Base-by-base conservation (phyloP, 92 coral and sea anemone genomes). In the Paramuricea clavata region DNA sequence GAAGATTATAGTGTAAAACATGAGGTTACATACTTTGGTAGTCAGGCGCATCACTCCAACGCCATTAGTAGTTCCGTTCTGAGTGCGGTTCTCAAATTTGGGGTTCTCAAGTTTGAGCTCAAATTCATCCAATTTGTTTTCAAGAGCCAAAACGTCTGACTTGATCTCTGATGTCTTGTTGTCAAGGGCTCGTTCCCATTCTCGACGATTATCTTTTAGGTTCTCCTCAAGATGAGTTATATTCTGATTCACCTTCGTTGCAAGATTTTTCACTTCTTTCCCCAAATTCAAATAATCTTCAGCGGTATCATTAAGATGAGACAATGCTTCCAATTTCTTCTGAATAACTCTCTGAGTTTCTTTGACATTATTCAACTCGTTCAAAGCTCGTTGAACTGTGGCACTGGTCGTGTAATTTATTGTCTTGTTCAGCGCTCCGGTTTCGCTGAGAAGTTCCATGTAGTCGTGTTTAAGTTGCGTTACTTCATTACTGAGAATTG, bases 271-370 rank as follows among this genome's bases (percentile, higher is more conserved):
- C 1, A 72, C 52, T 25, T 42, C 57, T 72, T 72, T 27, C 32
- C 54, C 12, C 28, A 72, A 22, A 23, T 72, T 72, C 78, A 72
- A 36, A 22, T 72, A 47, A 25, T 39, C 78, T 22, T 72, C 54
- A 28, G 68, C 68, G 15, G 78, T 72, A 39, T 72, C 78, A 72
- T 42, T 72, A 25, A 72, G 28, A 72, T 72, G 52, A 6, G 57
- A 42, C 52, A 22, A 72, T 28, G 52, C 52, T 17, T 72, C 12
- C 30, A 72, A 30, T 42, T 72, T 72, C 31, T 72, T 72, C 32
- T 15, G 78, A 39, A 72, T 72, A 23, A n/a, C 52, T 34, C 16
- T 6, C 13, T 72, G 78, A 23, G 78, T 39, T 25, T 72, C 52
- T 56, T 72, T 72, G 27, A 72, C 78, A 11, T n/a, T 17, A 39